phyloP scores from a whole-genome alignment of 2,797 vertebrate genomes.

The Arremon brunneinucha region DNA sequence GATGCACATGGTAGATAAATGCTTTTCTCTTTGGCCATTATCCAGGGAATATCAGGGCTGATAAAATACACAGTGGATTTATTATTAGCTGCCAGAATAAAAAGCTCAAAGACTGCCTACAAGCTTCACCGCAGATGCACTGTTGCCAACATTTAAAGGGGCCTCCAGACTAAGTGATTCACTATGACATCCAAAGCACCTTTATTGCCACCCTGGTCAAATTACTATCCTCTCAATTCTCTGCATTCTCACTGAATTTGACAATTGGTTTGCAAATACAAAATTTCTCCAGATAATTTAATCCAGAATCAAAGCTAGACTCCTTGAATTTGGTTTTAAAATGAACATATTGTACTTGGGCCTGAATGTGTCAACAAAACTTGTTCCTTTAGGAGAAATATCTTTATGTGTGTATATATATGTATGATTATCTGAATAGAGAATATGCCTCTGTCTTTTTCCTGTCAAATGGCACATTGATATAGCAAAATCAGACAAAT shows the following conservation, averaged over 20 bases:
- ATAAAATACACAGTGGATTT: constrained; percentile 40
- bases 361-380: not conserved
- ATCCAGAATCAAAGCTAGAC: not conserved
- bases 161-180: not conserved
- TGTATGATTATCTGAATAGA: not conserved
- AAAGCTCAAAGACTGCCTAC: not conserved
- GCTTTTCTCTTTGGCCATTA: constrained; percentile 21
- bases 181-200: not conserved
- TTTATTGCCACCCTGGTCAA: not conserved
- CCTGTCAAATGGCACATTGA: not conserved
- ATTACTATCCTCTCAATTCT: not conserved
- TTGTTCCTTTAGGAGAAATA: not conserved
- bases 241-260: not conserved
- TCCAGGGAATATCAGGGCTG: constrained; percentile 21
- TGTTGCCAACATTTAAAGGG: not conserved
- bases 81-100: constrained; percentile 33
- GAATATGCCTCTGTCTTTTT: not conserved
- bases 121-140: not conserved
- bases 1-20: constrained; percentile 57
- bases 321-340: not conserved
- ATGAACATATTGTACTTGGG: not conserved
- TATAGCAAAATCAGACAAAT: not conserved
- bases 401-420: not conserved
- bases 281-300: not conserved
- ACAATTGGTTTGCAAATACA: not conserved